Percentiles rank a stretch among this genome's conserved stretches.
Evolutionary conservation across 1,140 invertebrate genomes (phyloP).

Genomic region (Drosophila miranda): DNA sequence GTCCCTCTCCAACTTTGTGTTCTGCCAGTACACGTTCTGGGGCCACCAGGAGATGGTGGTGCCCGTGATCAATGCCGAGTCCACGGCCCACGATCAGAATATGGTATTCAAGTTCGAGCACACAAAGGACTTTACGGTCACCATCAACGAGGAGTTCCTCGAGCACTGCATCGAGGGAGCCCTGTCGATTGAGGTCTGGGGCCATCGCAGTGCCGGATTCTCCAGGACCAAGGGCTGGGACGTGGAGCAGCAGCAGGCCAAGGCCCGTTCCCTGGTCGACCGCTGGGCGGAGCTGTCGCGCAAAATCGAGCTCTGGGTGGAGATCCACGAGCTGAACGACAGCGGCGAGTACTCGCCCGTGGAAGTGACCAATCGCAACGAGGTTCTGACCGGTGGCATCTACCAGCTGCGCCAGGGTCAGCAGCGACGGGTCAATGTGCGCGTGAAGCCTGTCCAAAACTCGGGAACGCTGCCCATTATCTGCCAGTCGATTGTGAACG

Average conservation of each 20-base stretch:
- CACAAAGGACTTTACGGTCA: slow-evolving; percentile 92
- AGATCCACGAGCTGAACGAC: slow-evolving; percentile 95
- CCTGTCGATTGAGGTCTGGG: slow-evolving; percentile 99
- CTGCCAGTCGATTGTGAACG: slow-evolving; percentile 94
- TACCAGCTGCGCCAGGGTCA: slow-evolving; percentile 98
- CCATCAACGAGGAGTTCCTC: slow-evolving; percentile 97
- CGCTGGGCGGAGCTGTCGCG: slow-evolving; percentile 97
- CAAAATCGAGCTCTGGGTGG: slow-evolving; percentile 97
- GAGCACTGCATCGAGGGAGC: slow-evolving; percentile 98
- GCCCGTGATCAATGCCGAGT: slow-evolving; percentile 88
- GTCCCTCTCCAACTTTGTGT: slow-evolving; percentile 97
- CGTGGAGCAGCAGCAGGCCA: slow-evolving; percentile 93
- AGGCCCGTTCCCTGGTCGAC: slow-evolving; percentile 94
- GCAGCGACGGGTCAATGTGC: slow-evolving; percentile 91
- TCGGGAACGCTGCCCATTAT: slow-evolving; percentile 97
- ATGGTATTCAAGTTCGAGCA: slow-evolving; percentile 91
- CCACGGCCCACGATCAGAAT: slow-evolving; percentile 83
- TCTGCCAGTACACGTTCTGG: slow-evolving; percentile 98
- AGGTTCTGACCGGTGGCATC: slow-evolving; percentile 93
- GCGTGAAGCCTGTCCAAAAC: slow-evolving; percentile 94
- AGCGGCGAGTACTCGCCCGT: slow-evolving; percentile 97
- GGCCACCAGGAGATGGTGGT: slow-evolving; percentile 92
- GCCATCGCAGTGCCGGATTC: slow-evolving; percentile 94
- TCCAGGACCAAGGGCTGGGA: slow-evolving; percentile 90
- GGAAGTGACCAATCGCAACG: slow-evolving; percentile 88